Base-by-base conservation (phyloP, 1,140 invertebrate species). In the Ostrea denselamellosa region DNA sequence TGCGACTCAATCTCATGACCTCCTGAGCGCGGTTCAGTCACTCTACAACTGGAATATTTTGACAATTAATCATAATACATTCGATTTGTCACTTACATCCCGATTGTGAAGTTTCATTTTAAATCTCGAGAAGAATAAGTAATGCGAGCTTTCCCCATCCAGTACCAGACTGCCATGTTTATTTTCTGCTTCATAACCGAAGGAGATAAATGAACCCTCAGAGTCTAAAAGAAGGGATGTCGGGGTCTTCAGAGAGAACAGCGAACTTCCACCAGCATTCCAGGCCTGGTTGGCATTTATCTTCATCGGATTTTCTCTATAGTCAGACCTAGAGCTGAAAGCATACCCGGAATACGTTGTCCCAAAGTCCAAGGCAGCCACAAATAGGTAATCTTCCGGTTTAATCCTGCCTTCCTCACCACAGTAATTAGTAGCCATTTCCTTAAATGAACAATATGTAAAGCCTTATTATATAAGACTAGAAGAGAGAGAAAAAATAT, bases 331-430 rank as follows among this genome's bases (percentile, higher is more conserved):
- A 89, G 96, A 96, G 54, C 95, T 95, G 90, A 95, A 96, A 0
- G 96, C 96, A 91, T 96, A 96, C 0, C 96, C 96, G 65, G 95
- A 96, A 91, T 96, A 96, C 2, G 96, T 96, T 0, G 96, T 96
- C 7, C 96, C 96, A 88, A 96, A 95, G 91, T 96, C 96, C 65
- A 96, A 95, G 7, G 96, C 96, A 1, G 96, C 96, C 0, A 96
- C 95, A 0, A 96, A 68, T 25, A 68, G 65, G 65, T 22, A 68
- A n/a, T 68, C n/a, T n/a, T 68, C 54, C 56, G 10, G 56, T 12
- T 12, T 56, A 12, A 12, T 56, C 8, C 54, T 56, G 14, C 8
- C 54, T 56, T 56, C 54, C 2, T 56, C 14, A 12, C 8, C 54
- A 12, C 8, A 12, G 14, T 56, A 12, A 56, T 56, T 12, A 12